A percentile compares a stretch with the other conserved stretches of the same genome.
Conservation (phyloP, 1,140 invertebrate species). For the Drosophila nigromelanica region DNA sequence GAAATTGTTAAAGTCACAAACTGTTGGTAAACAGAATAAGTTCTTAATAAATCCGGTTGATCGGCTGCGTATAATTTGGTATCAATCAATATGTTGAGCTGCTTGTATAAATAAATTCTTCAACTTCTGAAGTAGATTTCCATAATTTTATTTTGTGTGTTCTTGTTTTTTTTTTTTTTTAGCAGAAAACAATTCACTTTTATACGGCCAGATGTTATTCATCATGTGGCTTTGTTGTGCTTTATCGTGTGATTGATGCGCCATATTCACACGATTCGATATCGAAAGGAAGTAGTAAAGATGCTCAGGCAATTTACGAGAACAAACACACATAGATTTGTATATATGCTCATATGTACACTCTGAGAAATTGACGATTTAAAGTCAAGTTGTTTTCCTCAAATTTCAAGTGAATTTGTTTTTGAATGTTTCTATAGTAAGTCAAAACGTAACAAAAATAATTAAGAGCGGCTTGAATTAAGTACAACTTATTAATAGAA, state of each 20-base stretch:
- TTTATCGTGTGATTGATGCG: constrained; percentile 75
- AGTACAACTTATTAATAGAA: too few species aligned
- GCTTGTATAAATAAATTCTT: constrained; percentile 37
- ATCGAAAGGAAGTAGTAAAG: constrained; percentile 68
- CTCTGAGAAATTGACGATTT: background rate
- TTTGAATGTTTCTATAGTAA: too few species aligned
- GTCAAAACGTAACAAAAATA: too few species aligned
- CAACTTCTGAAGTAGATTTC: constrained; percentile 69
- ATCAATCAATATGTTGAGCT: constrained; percentile 59
- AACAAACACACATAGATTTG: background rate
- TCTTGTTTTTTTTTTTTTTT: constrained; percentile 36
- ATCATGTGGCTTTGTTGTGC: constrained; percentile 75
- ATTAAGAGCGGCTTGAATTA: too few species aligned
- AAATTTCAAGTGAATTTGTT: too few species aligned
- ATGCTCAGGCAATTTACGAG: constrained; percentile 39
- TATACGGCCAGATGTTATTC: constrained; percentile 72
- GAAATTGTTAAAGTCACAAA: constrained; percentile 1
- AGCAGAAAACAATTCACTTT: constrained; percentile 69
- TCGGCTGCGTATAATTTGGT: constrained; percentile 15
- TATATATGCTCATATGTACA: constrained; percentile 3
- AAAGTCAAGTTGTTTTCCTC: too few species aligned
- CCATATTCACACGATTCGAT: constrained; percentile 74
- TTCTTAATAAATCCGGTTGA: constrained; percentile 4
- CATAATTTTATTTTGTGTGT: constrained; percentile 41
- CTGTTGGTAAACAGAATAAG: constrained; percentile 7